Percentiles rank a stretch among this genome's conserved stretches.
Conservation (phyloP, 2,888 invertebrate genomes). For the Ommatoiulus sabulosus region DNA sequence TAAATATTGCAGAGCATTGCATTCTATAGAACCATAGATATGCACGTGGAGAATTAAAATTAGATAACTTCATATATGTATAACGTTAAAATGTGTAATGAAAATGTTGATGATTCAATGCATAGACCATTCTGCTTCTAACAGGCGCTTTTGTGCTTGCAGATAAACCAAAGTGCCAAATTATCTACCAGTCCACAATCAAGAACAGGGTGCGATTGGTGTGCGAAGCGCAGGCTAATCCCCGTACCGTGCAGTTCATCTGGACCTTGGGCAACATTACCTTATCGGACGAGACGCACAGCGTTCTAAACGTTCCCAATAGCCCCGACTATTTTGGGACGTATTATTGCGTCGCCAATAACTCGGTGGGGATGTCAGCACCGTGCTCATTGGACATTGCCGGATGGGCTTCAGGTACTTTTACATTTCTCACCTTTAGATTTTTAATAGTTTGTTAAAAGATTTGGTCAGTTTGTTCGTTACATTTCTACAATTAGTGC, state of each 20-base stretch:
- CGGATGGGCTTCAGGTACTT: constrained; percentile 66
- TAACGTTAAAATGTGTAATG: too few relatives aligned
- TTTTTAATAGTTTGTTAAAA: neutral
- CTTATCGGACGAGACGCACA: constrained; percentile 79
- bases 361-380: constrained; percentile 78
- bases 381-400: constrained; percentile 72
- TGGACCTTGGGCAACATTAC: constrained; percentile 85
- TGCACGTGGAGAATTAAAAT: too few relatives aligned
- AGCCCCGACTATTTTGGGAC: constrained; percentile 77
- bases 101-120: too few relatives aligned
- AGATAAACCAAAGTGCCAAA: constrained; percentile 88
- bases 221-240: constrained; percentile 86
- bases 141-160: constrained; percentile 56
- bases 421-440: neutral
- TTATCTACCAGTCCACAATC: constrained; percentile 71
- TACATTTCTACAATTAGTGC: too few relatives aligned
- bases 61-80: too few relatives aligned
- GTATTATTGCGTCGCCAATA: constrained; percentile 87
- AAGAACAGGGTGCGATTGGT: constrained; percentile 69
- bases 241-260: constrained; percentile 79
- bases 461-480: too few relatives aligned
- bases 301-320: constrained; percentile 76
- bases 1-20: too few relatives aligned
- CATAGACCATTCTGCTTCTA: neutral
- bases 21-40: too few relatives aligned